phyloP scores from a whole-genome alignment of 92 coral and sea anemone species.

The Palythoa caribaeorum region DNA sequence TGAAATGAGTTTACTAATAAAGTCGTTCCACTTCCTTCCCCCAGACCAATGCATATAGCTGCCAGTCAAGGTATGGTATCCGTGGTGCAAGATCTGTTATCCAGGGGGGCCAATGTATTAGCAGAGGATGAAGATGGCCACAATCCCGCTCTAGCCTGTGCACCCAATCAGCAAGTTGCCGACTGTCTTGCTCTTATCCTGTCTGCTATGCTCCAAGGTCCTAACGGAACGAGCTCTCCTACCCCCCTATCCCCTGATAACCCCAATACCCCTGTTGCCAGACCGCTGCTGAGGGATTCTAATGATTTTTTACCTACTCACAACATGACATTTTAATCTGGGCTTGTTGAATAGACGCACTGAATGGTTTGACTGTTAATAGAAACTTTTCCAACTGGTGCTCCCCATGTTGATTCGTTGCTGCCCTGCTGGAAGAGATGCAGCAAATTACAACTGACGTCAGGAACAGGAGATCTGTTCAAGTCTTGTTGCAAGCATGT shows the following conservation, averaged over 20 bases:
- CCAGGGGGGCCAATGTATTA: slow-evolving; percentile 89
- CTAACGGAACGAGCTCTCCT: slow-evolving; percentile 46
- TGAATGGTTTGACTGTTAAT: background rate
- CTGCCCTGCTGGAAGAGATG: background rate
- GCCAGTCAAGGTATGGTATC: slow-evolving; percentile 93
- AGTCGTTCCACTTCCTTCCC: background rate
- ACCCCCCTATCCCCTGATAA: slow-evolving; percentile 39
- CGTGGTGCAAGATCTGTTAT: slow-evolving; percentile 92
- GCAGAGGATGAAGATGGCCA: slow-evolving; percentile 97
- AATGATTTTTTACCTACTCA: slow-evolving; percentile 45
- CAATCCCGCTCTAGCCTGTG: slow-evolving; percentile 96
- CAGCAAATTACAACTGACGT: background rate
- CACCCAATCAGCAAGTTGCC: slow-evolving; percentile 95
- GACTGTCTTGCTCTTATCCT: slow-evolving; percentile 90
- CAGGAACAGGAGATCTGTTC: background rate
- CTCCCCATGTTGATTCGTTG: background rate
- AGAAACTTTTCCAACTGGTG: background rate
- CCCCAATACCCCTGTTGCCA: slow-evolving; percentile 31
- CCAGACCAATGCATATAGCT: slow-evolving; percentile 93
- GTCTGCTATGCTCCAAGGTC: slow-evolving; percentile 85
- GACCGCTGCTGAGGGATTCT: slow-evolving; percentile 19
- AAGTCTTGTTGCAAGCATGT: background rate
- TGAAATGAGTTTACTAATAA: background rate
- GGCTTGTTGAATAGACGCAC: background rate
- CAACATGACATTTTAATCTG: slow-evolving; percentile 34